These are phyloP conservation scores for Aporrectodea caliginosa DNA, from an alignment of 1,140 invertebrate genomes.

Conservation along the genomic window DNA sequence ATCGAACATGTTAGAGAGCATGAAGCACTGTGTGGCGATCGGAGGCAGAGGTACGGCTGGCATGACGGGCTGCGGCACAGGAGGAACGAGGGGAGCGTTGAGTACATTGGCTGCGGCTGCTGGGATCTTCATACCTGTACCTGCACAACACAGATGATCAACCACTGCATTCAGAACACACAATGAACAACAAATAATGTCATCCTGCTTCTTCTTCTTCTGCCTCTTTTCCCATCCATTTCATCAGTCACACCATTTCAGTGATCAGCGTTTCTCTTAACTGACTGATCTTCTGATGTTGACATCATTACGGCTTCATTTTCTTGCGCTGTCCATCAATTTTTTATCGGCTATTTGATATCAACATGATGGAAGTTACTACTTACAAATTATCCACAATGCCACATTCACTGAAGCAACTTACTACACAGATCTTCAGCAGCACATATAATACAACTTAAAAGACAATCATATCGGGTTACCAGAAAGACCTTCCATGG, in stretches of 20 bases:
- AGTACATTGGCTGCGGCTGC: slow-evolving; percentile 83
- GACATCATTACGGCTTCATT: too few relatives aligned
- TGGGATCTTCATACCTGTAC: slow-evolving; percentile 79
- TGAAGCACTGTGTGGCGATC: slow-evolving; percentile 98
- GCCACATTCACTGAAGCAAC: too few relatives aligned
- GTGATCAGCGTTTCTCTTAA: too few relatives aligned
- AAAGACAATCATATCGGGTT: neutral
- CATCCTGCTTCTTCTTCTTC: too few relatives aligned
- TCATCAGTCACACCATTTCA: too few relatives aligned
- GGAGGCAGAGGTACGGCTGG: slow-evolving; percentile 63
- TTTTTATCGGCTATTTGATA: too few relatives aligned
- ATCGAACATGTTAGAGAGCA: slow-evolving; percentile 99
- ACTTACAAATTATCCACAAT: too few relatives aligned
- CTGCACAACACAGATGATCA: slow-evolving; percentile 37
- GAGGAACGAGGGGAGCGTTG: slow-evolving; percentile 29
- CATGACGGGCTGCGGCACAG: slow-evolving; percentile 36
- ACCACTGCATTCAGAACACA: neutral
- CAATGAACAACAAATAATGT: too few relatives aligned
- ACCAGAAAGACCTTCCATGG: neutral
- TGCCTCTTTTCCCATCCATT: too few relatives aligned
- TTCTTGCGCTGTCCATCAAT: too few relatives aligned
- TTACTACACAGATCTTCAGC: neutral
- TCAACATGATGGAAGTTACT: too few relatives aligned
- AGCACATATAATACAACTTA: neutral
- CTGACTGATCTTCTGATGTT: too few relatives aligned